Base-by-base conservation (phyloP, 2,888 invertebrate genomes). In the Heliconius sara region DNA sequence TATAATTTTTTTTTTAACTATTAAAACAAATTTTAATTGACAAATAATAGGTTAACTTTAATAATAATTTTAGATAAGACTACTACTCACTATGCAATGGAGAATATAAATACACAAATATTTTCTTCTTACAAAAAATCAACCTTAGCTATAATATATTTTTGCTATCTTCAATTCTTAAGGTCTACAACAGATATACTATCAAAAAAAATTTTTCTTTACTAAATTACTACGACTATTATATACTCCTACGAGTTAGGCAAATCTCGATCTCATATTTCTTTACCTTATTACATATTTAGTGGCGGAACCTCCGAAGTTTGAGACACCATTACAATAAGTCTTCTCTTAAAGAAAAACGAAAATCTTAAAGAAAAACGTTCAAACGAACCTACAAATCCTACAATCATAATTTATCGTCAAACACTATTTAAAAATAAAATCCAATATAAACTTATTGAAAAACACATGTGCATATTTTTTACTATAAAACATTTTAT, bases 401-500 rank as follows among this genome's bases (percentile, higher is more conserved):
- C n/a, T 60, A 60, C 10, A 60, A 10, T 7, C 9, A n/a, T n/a
- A n/a, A 60, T 16, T 13, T 0, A 39, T 70, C 3, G 25, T 70
- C 7, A 2, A 70, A 25, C 2, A 70, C 13, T 70, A n/a, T 16
- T 43, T 39, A n/a, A 73, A 60, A 13, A 25, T 16, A 16, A 3
- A 39, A 34, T 25, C 34, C 27, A 47, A 60, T 71, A 67, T 70
- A 71, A 19, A 34, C 13, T 16, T 9, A 22, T 27, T 25, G 10
- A 27, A 6, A 22, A 16, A 43, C 12, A 75, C 39, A 65, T 76
- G 71, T 79, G 79, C 76, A 78, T 68, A 27, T 74, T 70, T 77
- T 74, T 74, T n/a, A 19, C 71, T 39, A 74, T 79, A 79, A 79
- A 34, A 73, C 72, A 78, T 81, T 80, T 77, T 76, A 79, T 86